Conservation (phyloP, 2,888 invertebrate species). For the Pristionchus fissidentatus region DNA sequence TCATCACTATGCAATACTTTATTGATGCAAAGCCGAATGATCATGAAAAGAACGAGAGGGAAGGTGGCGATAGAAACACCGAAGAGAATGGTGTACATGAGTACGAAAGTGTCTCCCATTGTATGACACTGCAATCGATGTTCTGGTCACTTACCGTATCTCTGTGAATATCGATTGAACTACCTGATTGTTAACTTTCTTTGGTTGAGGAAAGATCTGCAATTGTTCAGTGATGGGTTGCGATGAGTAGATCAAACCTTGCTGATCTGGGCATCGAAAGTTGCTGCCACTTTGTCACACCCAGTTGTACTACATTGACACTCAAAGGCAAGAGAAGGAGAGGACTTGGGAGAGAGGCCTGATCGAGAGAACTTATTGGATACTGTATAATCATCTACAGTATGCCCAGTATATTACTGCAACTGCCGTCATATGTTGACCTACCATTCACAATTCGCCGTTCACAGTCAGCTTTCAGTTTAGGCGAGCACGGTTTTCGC, state of each 20-base stretch:
- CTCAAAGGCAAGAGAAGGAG: neutral
- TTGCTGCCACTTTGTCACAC: neutral
- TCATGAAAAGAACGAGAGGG: neutral
- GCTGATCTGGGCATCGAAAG: neutral
- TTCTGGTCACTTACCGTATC: too few relatives aligned
- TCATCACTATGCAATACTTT: neutral
- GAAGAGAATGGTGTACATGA: slow-evolving; percentile 4
- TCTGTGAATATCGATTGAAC: neutral
- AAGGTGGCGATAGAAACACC: neutral
- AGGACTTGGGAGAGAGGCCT: neutral
- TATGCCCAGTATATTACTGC: too few relatives aligned
- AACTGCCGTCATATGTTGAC: too few relatives aligned
- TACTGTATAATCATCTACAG: too few relatives aligned
- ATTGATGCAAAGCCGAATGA: neutral
- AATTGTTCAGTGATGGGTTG: neutral
- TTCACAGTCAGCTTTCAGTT: neutral
- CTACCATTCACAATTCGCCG: neutral
- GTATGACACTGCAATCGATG: slow-evolving; percentile 8
- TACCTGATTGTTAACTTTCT: neutral
- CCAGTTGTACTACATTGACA: slow-evolving; percentile 7
- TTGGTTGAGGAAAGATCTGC: neutral
- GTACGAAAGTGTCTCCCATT: neutral
- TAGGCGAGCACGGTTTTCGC: neutral
- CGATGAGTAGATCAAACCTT: neutral
- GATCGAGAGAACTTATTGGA: too few relatives aligned